Conservation (phyloP, 1,140 invertebrate genomes). For the Eueides isabella region DNA sequence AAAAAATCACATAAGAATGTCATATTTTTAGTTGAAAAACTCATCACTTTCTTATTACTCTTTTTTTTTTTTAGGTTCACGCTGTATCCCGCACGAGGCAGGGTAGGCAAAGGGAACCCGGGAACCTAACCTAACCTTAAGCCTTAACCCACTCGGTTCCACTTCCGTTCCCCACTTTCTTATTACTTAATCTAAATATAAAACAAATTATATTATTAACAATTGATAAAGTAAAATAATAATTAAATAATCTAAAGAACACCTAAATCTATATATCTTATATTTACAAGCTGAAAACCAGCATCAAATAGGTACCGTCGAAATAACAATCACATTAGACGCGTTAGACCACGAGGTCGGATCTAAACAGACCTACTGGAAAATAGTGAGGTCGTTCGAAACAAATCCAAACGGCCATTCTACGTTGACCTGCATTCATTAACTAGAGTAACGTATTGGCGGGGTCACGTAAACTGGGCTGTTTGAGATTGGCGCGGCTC, state of each 20-base stretch:
- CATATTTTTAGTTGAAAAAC: too few relatives aligned
- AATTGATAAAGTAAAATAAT: not conserved
- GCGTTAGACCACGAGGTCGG: constrained; percentile 41
- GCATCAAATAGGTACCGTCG: constrained; percentile 17
- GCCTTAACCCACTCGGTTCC: too few relatives aligned
- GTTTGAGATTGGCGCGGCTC: constrained; percentile 31
- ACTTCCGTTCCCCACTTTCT: too few relatives aligned
- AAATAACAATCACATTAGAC: constrained; percentile 34
- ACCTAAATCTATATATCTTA: not conserved
- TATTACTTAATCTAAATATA: too few relatives aligned
- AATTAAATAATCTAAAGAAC: not conserved
- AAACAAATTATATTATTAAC: too few relatives aligned
- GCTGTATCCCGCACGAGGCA: too few relatives aligned
- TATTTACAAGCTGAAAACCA: not conserved
- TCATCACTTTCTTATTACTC: too few relatives aligned
- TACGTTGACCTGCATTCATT: constrained; percentile 21
- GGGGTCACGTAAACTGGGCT: constrained; percentile 34
- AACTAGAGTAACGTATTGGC: constrained; percentile 14
- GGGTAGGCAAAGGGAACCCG: too few relatives aligned
- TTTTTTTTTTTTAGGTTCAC: too few relatives aligned
- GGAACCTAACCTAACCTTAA: too few relatives aligned
- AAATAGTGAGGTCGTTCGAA: constrained; percentile 41
- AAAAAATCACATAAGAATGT: too few relatives aligned
- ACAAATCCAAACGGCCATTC: constrained; percentile 27
- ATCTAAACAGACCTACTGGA: constrained; percentile 42